Evolutionary conservation across 2,888 invertebrate species (phyloP).

Genomic region (Folsomia manolachei): DNA sequence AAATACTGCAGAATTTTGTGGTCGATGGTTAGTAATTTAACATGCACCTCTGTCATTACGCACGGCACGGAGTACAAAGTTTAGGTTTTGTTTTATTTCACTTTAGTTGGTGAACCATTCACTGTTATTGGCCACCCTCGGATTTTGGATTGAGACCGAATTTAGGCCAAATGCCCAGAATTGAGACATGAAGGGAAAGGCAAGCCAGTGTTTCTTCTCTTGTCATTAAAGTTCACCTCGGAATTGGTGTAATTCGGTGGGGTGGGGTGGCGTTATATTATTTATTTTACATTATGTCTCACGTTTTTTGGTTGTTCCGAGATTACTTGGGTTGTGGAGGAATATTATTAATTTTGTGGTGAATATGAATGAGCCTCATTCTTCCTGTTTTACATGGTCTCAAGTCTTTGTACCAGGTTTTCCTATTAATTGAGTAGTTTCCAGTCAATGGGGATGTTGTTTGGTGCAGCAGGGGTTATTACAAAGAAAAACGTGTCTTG

Average conservation of each 20-base stretch:
- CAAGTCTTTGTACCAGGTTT: not conserved
- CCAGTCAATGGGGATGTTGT: not conserved
- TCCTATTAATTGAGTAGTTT: not conserved
- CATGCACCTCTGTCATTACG: not conserved
- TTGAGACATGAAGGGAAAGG: not conserved
- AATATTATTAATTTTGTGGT: not conserved
- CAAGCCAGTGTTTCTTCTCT: not conserved
- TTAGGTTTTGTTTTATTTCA: no score
- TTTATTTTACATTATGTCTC: not conserved
- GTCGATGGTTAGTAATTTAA: not conserved
- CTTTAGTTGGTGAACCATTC: not conserved
- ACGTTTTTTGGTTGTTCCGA: not conserved
- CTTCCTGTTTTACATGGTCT: not conserved
- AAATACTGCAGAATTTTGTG: no score
- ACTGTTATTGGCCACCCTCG: no score
- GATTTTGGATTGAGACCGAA: no score
- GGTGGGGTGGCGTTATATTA: no score
- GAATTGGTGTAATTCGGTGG: not conserved
- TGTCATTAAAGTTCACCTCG: not conserved
- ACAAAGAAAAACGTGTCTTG: not conserved
- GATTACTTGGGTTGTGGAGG: not conserved
- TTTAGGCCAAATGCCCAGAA: not conserved
- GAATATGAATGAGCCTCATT: not conserved
- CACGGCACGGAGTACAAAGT: not conserved
- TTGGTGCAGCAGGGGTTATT: not conserved